Evolutionary conservation across 2,888 invertebrate genomes (phyloP).

Genomic region (Biston stratarius): DNA sequence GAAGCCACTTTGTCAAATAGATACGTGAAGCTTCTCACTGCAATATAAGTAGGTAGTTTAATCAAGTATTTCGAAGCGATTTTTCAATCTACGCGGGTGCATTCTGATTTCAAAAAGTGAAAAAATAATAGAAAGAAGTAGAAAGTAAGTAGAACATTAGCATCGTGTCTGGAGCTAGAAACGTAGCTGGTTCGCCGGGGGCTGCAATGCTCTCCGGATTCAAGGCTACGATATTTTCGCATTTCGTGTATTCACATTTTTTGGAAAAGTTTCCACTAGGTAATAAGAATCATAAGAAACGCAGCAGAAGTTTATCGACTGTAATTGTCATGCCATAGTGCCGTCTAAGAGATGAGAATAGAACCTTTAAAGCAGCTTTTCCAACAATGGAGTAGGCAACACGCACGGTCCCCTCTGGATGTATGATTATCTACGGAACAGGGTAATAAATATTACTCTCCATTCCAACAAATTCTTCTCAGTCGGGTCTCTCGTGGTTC

Average conservation of each 20-base stretch:
- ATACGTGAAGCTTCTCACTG: conserved; percentile 79
- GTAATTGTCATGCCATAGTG: conserved; percentile 86
- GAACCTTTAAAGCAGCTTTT: conserved; percentile 86
- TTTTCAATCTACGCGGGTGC: conserved; percentile 82
- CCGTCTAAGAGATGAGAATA: conserved; percentile 85
- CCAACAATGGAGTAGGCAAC: conserved; percentile 86
- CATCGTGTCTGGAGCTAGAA: conserved; percentile 82
- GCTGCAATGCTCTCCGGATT: conserved; percentile 70
- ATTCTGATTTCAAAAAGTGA: conserved; percentile 79
- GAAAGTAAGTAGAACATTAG: conserved; percentile 80
- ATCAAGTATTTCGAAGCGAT: conserved; percentile 78
- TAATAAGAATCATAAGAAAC: conserved; percentile 84
- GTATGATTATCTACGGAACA: conserved; percentile 85
- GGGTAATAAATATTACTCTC: conserved; percentile 82
- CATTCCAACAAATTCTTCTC: conserved; percentile 59
- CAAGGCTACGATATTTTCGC: conserved; percentile 76
- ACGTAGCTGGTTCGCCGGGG: conserved; percentile 79
- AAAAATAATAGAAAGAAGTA: conserved; percentile 80
- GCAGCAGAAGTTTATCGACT: conserved; percentile 85
- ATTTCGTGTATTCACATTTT: conserved; percentile 84
- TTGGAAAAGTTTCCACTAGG: conserved; percentile 69
- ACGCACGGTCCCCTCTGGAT: conserved; percentile 82
- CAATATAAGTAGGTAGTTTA: conserved; percentile 61
- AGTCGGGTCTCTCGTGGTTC: conserved; percentile 39
- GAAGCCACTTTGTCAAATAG: conserved; percentile 76